Evolutionary conservation across 92 coral and sea anemone genomes (phyloP), one percentile per base, ranked within the genome.

Genomic region (Zoanthus gigantus): DNA sequence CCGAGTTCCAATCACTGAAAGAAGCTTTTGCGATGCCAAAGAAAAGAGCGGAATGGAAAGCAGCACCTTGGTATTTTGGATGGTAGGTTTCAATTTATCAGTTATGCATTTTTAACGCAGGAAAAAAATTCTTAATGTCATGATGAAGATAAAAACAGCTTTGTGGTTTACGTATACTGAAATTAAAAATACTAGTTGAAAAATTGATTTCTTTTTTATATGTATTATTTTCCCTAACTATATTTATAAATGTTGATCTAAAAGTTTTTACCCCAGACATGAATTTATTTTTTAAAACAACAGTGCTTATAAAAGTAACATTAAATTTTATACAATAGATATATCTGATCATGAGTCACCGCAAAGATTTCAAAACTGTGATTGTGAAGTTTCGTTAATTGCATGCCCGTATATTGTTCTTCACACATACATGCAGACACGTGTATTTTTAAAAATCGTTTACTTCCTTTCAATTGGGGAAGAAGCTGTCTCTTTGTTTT

Each of bases 61-160:
- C 86, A 13, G 94, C 95, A 31, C 99, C 99, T 2, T 97, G 99
- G 99, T 97, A 97, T 77, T 88, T 97, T 84, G 99, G 99, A 6
- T 97, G 99, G 99, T 95, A 91, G 88, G 98, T 92, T 30, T 9
- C 5, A 6, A 29, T 29, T 11, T 77, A 5, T 69, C 16, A 23
- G 31, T 23, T 67, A 23, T 67, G 0, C 12, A 23, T 30, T 69
- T 69, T 69, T 3, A 69, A 23, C 42, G 14, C 10, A 23, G 37
- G 17, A 7, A 69, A 23, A 30, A 32, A 3, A 30, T 69, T 29
- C 30, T 69, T 29, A 4, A 4, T n/a, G 31, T 30, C 47, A 69
- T 12, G 69, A 63, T 23, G 23, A 60, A 60, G 29, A 7, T 17
- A 17, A 69, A 30, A 69, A 13, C 72, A 69, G 74, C 47, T 69